Percentiles rank a stretch among this genome's conserved stretches.
Evolutionary conservation across 2,113 vertebrate species (phyloP).

Genomic region (Ardeotis arabs): DNA sequence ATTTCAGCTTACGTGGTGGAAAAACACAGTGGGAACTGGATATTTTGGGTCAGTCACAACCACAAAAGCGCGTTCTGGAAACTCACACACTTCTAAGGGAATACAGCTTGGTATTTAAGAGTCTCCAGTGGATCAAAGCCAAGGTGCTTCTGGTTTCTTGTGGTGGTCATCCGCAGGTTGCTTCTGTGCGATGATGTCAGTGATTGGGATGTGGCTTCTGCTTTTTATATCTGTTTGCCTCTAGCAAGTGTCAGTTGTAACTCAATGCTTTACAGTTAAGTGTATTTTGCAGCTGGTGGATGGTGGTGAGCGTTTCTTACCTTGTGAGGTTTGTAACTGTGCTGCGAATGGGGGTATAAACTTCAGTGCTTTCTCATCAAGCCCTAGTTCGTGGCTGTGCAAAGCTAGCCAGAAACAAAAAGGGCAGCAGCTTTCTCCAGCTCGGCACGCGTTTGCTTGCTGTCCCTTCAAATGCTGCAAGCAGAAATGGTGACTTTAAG

Average conservation of each 20-base stretch:
- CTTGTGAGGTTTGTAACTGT: neutral
- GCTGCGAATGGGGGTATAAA: neutral
- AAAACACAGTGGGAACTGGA: neutral
- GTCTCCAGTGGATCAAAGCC: neutral
- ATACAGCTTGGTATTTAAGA: neutral
- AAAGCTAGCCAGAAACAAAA: neutral
- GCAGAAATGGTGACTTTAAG: neutral
- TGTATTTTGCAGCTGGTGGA: neutral
- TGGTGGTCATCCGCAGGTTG: neutral
- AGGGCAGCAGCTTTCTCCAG: neutral
- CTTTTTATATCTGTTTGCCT: neutral
- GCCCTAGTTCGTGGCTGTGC: neutral
- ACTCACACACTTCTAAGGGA: no score
- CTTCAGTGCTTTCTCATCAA: neutral
- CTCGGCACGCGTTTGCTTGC: accelerated
- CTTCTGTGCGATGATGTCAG: neutral
- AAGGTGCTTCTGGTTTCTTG: accelerated
- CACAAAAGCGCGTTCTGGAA: neutral
- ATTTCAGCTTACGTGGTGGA: neutral
- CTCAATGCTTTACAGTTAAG: neutral
- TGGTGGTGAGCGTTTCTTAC: neutral
- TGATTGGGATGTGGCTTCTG: neutral
- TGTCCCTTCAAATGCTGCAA: neutral
- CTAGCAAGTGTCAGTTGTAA: neutral
- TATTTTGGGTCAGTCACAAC: neutral